Evolutionary conservation across 2,113 vertebrate genomes (phyloP).

Genomic region (Herpetotheres cachinnans): DNA sequence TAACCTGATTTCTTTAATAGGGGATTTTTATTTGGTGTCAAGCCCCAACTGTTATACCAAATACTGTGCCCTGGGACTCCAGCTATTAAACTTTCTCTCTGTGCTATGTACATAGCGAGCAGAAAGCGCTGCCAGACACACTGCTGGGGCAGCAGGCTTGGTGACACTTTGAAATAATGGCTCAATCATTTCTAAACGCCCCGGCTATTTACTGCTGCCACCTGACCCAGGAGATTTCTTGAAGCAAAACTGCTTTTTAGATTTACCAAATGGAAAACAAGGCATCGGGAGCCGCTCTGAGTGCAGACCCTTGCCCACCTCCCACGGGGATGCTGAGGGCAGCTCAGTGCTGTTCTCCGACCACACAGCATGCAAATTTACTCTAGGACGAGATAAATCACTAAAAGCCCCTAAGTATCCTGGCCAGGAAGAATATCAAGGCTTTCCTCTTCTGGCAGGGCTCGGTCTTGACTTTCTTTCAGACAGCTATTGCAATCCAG

Average conservation of each 20-base stretch:
- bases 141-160: not conserved
- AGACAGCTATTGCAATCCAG: not conserved
- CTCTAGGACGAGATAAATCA: not conserved
- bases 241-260: not conserved
- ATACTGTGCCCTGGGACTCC: not conserved
- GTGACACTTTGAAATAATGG: constrained; percentile 39
- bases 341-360: not conserved
- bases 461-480: accelerated
- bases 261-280: not conserved
- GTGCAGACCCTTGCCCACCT: not conserved
- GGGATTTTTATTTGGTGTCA: constrained; percentile 51
- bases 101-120: not conserved
- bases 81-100: not conserved
- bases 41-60: constrained; percentile 19
- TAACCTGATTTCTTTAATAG: constrained; percentile 46
- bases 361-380: not conserved
- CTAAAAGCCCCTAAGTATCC: not conserved
- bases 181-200: constrained; percentile 37
- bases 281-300: not conserved
- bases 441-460: not conserved
- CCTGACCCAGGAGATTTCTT: not conserved
- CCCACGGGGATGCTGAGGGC: not conserved
- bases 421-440: not conserved
- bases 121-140: not conserved
- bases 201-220: constrained; percentile 35